phyloP scores from a whole-genome alignment of 2,888 invertebrate genomes.

The Athrips mouffetella region DNA sequence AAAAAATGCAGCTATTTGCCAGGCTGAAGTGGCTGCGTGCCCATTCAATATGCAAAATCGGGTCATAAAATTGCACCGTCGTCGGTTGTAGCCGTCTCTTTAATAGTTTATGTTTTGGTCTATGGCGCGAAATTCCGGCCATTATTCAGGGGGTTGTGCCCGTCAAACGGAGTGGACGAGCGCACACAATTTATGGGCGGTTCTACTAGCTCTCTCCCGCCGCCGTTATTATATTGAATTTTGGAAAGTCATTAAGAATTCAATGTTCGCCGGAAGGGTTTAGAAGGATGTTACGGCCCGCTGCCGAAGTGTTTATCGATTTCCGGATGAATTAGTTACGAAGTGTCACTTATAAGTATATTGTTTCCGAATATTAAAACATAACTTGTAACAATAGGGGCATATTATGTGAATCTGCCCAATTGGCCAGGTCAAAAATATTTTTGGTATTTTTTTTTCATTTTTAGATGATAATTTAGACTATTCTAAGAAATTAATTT shows the following conservation, averaged over 20 bases:
- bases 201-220: constrained; percentile 23
- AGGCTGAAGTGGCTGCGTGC: constrained; percentile 32
- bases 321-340: neutral
- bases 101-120: constrained; percentile 58
- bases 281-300: constrained; percentile 7
- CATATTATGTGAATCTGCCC: no score
- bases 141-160: constrained; percentile 54
- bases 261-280: constrained; percentile 19
- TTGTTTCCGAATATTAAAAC: no score
- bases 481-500: no score
- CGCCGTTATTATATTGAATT: constrained; percentile 31
- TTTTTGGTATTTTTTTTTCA: no score
- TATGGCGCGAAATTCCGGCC: constrained; percentile 59
- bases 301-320: constrained; percentile 10
- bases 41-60: constrained; percentile 48
- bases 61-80: constrained; percentile 49
- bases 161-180: constrained; percentile 50
- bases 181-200: constrained; percentile 51
- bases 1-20: constrained; percentile 41
- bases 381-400: no score
- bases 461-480: no score
- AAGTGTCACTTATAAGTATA: neutral
- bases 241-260: constrained; percentile 33
- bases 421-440: no score
- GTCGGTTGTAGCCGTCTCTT: constrained; percentile 44